These are phyloP conservation scores for Sphyrna mokarran DNA, from an alignment of 2,113 vertebrate genomes.

Conservation along the genomic window DNA sequence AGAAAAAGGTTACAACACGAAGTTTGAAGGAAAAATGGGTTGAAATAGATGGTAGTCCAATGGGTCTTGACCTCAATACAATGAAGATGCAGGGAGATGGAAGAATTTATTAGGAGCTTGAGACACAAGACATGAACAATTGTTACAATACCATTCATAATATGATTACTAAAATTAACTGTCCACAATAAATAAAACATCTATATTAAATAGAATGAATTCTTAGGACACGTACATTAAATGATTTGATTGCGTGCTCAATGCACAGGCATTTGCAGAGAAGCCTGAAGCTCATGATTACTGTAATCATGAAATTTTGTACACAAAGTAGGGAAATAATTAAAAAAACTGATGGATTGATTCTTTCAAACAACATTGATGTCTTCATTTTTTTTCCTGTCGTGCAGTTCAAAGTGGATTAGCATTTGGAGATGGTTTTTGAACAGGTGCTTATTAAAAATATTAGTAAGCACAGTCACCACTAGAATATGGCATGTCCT, in stretches of 20 bases:
- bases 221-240: neutral
- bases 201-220: neutral
- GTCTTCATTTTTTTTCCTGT: too few species aligned
- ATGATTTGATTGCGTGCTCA: neutral
- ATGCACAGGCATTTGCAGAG: neutral
- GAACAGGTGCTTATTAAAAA: neutral
- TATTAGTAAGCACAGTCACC: neutral
- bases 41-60: neutral
- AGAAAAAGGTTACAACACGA: neutral
- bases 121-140: neutral
- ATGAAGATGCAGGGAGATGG: neutral
- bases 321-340: neutral
- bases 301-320: neutral
- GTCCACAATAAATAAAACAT: neutral
- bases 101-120: neutral
- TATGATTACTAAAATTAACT: neutral
- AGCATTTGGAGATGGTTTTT: neutral
- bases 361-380: neutral
- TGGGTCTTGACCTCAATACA: neutral
- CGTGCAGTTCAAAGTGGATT: neutral
- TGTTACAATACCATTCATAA: neutral
- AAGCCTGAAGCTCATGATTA: neutral
- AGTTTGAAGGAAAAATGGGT: neutral
- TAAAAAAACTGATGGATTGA: neutral
- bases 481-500: constrained; percentile 16